phyloP scores from a whole-genome alignment of 2,797 vertebrate species.

The Halcyon leucocephala region DNA sequence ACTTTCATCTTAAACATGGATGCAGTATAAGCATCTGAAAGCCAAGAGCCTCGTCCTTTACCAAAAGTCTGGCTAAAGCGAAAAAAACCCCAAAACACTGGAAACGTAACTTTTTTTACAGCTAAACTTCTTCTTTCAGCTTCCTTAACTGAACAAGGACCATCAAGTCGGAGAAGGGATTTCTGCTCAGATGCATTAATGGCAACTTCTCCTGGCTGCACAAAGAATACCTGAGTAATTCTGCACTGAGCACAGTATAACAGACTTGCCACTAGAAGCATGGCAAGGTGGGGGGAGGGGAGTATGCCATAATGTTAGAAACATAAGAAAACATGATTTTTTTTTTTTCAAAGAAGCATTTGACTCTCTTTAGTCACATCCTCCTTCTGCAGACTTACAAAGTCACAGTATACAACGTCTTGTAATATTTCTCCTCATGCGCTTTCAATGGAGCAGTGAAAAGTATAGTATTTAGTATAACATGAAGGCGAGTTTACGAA shows the following conservation, averaged over 20 bases:
- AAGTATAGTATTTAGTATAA: neutral
- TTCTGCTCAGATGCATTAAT: neutral
- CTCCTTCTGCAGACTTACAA: neutral
- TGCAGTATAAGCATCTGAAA: neutral
- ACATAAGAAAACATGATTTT: neutral
- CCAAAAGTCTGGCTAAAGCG: neutral
- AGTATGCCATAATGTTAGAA: neutral
- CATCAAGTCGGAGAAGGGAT: neutral
- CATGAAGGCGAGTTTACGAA: neutral
- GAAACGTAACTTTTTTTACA: neutral
- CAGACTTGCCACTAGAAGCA: neutral
- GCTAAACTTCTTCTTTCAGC: neutral
- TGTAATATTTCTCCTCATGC: neutral
- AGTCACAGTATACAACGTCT: neutral
- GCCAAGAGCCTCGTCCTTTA: neutral
- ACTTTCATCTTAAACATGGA: neutral
- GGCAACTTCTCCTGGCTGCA: neutral
- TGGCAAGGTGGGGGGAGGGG: neutral
- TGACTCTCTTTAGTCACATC: neutral
- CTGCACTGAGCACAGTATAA: neutral
- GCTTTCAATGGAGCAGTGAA: neutral
- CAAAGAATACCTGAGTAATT: neutral
- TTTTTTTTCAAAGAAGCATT: neutral
- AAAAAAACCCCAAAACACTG: neutral
- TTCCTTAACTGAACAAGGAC: neutral